A percentile compares a stretch with the other conserved stretches of the same genome.
Conservation (phyloP, 2,797 vertebrate genomes). For the Pangasius mekongensis region DNA sequence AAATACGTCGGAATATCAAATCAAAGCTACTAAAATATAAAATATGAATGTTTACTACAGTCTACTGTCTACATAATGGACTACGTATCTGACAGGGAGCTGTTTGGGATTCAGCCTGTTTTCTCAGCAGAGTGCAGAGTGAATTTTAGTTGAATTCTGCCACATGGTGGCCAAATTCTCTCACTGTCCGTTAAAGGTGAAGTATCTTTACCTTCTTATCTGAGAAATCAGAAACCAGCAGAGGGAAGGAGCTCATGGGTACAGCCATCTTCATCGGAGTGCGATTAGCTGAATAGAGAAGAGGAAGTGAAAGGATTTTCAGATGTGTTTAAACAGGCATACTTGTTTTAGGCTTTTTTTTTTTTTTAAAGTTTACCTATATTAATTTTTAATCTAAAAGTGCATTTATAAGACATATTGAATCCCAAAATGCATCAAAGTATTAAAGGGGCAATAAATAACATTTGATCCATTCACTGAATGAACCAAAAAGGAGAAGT, state of each 20-base stretch:
- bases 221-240: slow-evolving; percentile 46
- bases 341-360: neutral
- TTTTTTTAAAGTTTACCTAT: neutral
- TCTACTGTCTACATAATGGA: neutral
- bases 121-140: too few relatives aligned
- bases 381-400: neutral
- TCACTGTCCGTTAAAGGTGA: slow-evolving; percentile 19
- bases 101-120: neutral
- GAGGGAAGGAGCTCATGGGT: slow-evolving; percentile 56
- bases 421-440: neutral
- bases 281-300: slow-evolving; percentile 44
- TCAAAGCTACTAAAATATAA: neutral
- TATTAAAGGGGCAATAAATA: neutral
- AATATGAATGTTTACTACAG: too few relatives aligned
- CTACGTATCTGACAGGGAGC: neutral
- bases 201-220: slow-evolving; percentile 41
- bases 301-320: slow-evolving; percentile 8
- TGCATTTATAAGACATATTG: neutral
- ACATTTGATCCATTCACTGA: neutral
- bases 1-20: neutral
- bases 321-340: neutral
- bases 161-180: slow-evolving; percentile 17
- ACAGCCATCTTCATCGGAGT: slow-evolving; percentile 64
- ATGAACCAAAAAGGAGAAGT: neutral
- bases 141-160: slow-evolving; percentile 12